phyloP scores from a whole-genome alignment of 2,797 vertebrate species.

The Anguilla obscura region DNA sequence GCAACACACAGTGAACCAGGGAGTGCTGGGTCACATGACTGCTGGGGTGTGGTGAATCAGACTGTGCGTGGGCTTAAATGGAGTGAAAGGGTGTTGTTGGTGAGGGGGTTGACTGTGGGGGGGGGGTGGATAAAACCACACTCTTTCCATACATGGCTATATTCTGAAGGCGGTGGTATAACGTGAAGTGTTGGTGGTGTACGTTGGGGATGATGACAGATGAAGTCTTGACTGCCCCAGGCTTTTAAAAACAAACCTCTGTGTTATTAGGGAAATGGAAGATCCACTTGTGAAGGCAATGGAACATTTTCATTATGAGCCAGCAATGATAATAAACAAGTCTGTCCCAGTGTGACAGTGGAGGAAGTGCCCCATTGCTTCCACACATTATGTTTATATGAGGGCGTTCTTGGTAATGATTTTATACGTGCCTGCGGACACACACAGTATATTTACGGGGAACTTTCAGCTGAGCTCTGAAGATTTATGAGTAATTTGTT shows the following conservation, averaged over 20 bases:
- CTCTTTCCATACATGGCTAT: not conserved
- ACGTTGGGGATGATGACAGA: not conserved
- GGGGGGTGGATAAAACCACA: too few species aligned
- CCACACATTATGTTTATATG: not conserved
- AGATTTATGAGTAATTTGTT: not conserved
- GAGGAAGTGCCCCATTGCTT: not conserved
- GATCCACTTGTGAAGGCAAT: not conserved
- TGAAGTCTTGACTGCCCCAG: not conserved
- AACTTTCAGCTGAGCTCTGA: not conserved
- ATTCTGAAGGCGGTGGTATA: not conserved
- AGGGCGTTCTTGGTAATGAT: not conserved
- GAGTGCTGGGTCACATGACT: not conserved
- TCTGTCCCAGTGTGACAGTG: not conserved
- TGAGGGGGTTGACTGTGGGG: not conserved
- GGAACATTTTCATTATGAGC: slow-evolving; percentile 4
- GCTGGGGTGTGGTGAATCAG: not conserved
- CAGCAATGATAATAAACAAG: slow-evolving; percentile 16
- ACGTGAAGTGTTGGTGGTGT: not conserved
- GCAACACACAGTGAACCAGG: not conserved
- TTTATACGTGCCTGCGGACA: not conserved
- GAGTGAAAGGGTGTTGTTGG: not conserved
- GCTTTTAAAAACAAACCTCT: slow-evolving; percentile 9
- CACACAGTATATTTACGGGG: not conserved
- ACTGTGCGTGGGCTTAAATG: not conserved
- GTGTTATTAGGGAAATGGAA: not conserved